These are phyloP conservation scores for Dendrocopos noguchii DNA, from an alignment of 2,113 vertebrate species.

Conservation along the genomic window DNA sequence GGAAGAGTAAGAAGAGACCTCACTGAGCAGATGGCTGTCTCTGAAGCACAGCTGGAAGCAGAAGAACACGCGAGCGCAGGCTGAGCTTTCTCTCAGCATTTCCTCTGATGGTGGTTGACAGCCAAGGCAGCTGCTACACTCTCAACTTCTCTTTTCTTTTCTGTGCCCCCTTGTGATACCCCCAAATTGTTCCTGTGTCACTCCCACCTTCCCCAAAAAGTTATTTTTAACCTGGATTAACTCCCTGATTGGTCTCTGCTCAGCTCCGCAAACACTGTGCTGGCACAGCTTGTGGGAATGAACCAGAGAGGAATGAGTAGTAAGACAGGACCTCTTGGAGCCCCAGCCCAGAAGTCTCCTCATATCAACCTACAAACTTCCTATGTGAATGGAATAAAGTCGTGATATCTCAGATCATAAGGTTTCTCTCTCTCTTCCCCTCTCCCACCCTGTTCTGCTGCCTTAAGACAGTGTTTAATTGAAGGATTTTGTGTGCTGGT, in stretches of 20 bases:
- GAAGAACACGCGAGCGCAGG: background rate
- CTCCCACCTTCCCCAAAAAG: background rate
- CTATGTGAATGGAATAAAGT: background rate
- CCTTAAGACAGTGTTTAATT: background rate
- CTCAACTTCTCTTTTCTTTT: background rate
- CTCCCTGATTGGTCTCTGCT: background rate
- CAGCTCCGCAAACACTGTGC: background rate
- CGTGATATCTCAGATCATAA: background rate
- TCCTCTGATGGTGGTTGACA: background rate
- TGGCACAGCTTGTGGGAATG: background rate
- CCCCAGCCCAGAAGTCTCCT: background rate
- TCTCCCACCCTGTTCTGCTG: background rate
- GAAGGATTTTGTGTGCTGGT: background rate
- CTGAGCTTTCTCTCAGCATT: background rate
- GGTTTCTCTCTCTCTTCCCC: background rate
- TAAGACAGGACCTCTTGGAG: background rate
- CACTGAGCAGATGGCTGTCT: background rate
- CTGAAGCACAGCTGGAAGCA: conserved; percentile 50
- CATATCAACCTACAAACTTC: background rate
- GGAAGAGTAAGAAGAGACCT: background rate
- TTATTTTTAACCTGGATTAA: conserved; percentile 14
- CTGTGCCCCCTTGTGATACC: background rate
- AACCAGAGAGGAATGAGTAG: fast-evolving
- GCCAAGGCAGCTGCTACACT: background rate
- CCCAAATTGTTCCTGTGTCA: background rate